Base-by-base conservation (phyloP, 2,888 invertebrate genomes). In the Gymnoscelis rufifasciata region DNA sequence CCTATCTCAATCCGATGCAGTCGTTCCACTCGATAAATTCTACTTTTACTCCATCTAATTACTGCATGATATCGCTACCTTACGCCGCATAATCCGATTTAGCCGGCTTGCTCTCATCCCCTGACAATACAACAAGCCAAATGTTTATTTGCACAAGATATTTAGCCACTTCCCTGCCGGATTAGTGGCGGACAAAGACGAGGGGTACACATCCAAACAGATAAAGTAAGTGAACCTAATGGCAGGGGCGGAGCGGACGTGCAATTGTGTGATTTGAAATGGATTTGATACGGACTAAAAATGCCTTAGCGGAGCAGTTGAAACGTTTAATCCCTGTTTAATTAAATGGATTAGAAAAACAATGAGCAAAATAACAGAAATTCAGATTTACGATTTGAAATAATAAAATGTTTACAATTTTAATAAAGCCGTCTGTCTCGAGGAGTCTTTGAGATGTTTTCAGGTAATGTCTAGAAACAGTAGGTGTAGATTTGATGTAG, bases 81-180 rank as follows among this genome's bases (percentile, higher is more conserved):
- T 73, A 68, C 72, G 72, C 75, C 74, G 60, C 72, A 71, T 84
- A 84, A 86, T 83, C 83, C 81, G 81, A 83, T 86, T 82, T 71
- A 73, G 73, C 73, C 42, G 78, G 69, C 64, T 61, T 69, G 68
- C 69, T 66, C 65, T 76, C 74, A 68, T 75, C 78, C 80, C 80
- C 65, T 69, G 71, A 80, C 83, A 83, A 84, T 81, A 71, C 73
- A 71, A 71, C 73, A 72, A 74, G 73, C 79, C 67, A 62, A 80
- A 83, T 86, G 84, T 88, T 87, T 88, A 83, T 88, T 88, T 88
- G 86, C 82, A 84, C 87, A 88, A 88, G 84, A 83, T 86, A 84
- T 87, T 87, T 86, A 86, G 83, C 78, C 83, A 83, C 86, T 83
- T 86, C 83, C 86, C 86, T 74, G 77, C 62, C 79, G 79, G 84